Evolutionary conservation across 1,140 invertebrate genomes (phyloP), one percentile per base, ranked within the genome.

Genomic region (Caerostris extrusa): DNA sequence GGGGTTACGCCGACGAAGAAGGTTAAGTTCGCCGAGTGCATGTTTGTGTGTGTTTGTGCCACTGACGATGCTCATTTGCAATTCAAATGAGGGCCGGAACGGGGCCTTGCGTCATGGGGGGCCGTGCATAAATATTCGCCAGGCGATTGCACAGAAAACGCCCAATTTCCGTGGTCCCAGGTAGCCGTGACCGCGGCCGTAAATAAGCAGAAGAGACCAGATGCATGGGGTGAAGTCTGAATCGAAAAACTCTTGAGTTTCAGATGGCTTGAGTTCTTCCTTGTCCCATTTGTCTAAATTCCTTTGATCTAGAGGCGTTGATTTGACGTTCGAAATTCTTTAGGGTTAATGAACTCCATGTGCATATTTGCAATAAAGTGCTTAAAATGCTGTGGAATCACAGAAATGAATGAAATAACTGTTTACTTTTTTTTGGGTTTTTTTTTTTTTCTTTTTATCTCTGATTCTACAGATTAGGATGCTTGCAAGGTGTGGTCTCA

Each of bases 11-110:
- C 50, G 77, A 64, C 10, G 56, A n/a, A 58, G 69, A 90, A 91
- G 77, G 90, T 91, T 83, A 91, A 83, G 90, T 91, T 91, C 69
- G 71, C 34, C 34, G 60, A 93, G 92, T 93, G 92, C 85, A 89
- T 93, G 92, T 89, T 88, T 93, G 90, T 92, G 71, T 93, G 55
- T 93, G 91, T 93, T 93, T 88, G 85, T 93, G 71, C 69, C 91
- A 83, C 17, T 82, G 55, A 71, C 82, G 58, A 58, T 60, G 82
- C 92, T 93, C 92, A 93, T 93, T 93, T 88, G 92, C 85, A 93
- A 81, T 93, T 71, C 92, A 93, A 93, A 93, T 93, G 85, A 93
- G 92, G 67, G 67, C 19, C 83, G 67, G 55, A 93, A 87, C 83
- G 83, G 91, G 91, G 91, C 87, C 90, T 87, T 50, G 14, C 82